Evolutionary conservation across 2,797 vertebrate species (phyloP), one percentile per base, ranked within the genome.

Genomic region (Melopsittacus undulatus): DNA sequence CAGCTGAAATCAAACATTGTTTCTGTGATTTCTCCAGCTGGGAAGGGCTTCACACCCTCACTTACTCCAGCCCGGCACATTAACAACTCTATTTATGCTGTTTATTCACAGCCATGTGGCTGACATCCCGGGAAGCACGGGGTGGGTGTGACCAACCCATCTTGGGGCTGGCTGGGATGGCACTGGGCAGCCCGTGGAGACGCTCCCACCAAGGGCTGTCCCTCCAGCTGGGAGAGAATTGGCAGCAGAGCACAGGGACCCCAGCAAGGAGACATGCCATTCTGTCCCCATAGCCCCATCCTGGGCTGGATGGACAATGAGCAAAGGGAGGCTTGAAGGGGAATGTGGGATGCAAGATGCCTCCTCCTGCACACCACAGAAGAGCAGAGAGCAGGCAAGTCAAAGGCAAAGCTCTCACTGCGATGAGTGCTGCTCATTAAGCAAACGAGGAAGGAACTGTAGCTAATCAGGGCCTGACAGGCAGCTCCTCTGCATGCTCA

Each of bases 31-130:
- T 80, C 57, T 49, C 46, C 43, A 48, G 17, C 76, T 90, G 68
- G 61, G 76, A 36, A 75, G 76, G 56, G 43, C 73, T 92, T 92
- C 83, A 84, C 74, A 94, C 63, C 81, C 81, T 94, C 78, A 8
- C 82, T 79, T 89, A 75, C 72, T 90, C 73, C 80, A 95, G 48
- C 76, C 5, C 1, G 91, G 82, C 78, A 88, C 18, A 8, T 91
- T 89, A 91, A 92, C 86, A 85, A 21, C 85, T 90, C 61, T 74
- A 82, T 83, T 92, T 87, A 62, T 92, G 96, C 93, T 67, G 85
- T 95, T 94, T 95, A 54, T 62, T 89, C 73, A 49, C 64, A 90
- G 68, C 51, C 13, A 2, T 89, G 90, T 62, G 52, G 74, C 26
- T 62, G 75, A 23, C 40, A 62, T 75, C 48, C 52, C 52, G 8